phyloP scores from a whole-genome alignment of 2,797 vertebrate species.

The Enteromius mattozi region DNA sequence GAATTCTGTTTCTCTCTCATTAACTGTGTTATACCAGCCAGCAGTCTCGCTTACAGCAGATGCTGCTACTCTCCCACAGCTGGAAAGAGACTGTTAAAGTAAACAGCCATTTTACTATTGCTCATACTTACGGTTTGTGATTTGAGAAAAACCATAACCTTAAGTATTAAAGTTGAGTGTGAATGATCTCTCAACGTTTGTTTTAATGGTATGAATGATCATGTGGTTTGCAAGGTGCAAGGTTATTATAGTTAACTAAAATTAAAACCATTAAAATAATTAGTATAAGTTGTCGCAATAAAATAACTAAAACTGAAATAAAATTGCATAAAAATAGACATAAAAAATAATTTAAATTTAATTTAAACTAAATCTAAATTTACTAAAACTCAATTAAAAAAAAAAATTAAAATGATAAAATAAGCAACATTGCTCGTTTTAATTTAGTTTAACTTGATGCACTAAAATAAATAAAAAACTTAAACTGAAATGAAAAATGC shows the following conservation, averaged over 20 bases:
- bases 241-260: background rate
- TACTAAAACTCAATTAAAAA: too few species aligned
- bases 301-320: too few species aligned
- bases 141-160: background rate
- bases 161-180: background rate
- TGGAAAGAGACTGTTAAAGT: background rate
- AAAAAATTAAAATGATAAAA: too few species aligned
- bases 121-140: background rate
- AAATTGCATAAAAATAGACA: background rate
- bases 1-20: conserved; percentile 54
- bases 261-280: background rate
- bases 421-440: background rate
- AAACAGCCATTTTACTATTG: background rate
- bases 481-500: too few species aligned
- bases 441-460: background rate
- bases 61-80: conserved; percentile 20
- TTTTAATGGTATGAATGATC: background rate
- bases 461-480: background rate
- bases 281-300: too few species aligned
- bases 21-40: conserved; percentile 20
- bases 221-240: background rate
- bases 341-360: too few species aligned
- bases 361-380: too few species aligned
- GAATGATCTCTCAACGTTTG: background rate
- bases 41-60: conserved; percentile 41